Evolutionary conservation across 1,140 invertebrate genomes (phyloP), one percentile per base, ranked within the genome.

Genomic region (Condylostylus longicornis): DNA sequence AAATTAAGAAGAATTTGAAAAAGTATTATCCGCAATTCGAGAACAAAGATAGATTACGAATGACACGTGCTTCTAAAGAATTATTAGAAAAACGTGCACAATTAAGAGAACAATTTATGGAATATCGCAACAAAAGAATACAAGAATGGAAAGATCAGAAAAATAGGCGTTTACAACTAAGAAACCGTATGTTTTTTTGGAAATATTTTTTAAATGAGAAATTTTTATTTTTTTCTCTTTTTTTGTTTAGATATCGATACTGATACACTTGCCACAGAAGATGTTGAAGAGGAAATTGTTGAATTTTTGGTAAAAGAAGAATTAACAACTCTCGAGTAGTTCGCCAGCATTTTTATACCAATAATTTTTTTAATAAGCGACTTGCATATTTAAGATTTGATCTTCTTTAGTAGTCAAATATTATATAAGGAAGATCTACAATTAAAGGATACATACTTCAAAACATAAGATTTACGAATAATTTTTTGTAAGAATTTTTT

Each of bases 221-320:
- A 36, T 42, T 7, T 42, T 49, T 27, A 42, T 36, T 40, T 43
- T 33, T 37, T 42, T 20, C 47, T 51, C 47, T 37, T 47, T 43
- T 71, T 70, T n/a, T n/a, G n/a, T n/a, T 38, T 63, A 94, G 88
- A 85, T 62, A 72, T 91, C 42, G 89, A 95, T 53, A 94, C 89
- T 7, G 90, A 97, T 65, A 80, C 82, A 58, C 63, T 91, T 43
- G 81, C 91, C 51, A 74, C 75, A 22, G 77, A 80, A 44, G 89
- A 93, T 53, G 75, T 91, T 48, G 87, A 93, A 56, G 90, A 96
- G 58, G 91, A 96, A 71, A 72, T 83, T 54, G 79, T 96, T 51
- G 91, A 96, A 79, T 94, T 96, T 77, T 85, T 97, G 68, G 75
- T 96, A 52, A 95, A 94, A 71, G 89, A 95, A 70, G 91, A 96